Base-by-base conservation (phyloP, 2,888 invertebrate genomes). In the Ichneumon xanthorius region DNA sequence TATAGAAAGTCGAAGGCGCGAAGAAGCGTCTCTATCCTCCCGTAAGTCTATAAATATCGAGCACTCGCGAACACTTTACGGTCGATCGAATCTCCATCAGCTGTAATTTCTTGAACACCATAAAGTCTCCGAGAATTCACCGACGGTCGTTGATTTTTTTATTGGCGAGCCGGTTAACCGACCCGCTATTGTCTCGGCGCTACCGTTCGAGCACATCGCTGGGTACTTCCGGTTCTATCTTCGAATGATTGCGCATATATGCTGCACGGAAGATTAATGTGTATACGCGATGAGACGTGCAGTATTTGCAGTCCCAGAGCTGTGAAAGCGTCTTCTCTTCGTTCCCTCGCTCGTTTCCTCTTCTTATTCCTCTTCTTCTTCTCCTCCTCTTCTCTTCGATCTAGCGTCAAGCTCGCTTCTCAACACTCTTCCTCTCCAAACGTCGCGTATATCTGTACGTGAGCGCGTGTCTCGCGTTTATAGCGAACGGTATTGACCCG, bases 21-120 rank as follows among this genome's bases (percentile, higher is more conserved):
- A 85, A 68, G 80, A 80, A 80, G 82, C 82, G 79, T 85, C 85
- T 79, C 70, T 67, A 33, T 76, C 72, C 70, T 16, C 68, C 22
- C 63, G 40, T 70, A 53, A 61, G 86, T 87, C 89, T 90, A 90
- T 89, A 87, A 90, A 90, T 90, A 90, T 85, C 90, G 86, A 79
- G 85, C 85, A 87, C 88, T 84, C 88, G 85, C 72, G 55, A 83
- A 85, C 85, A 87, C 88, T 88, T 85, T 85, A 84, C 78, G 75
- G 78, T 79, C 86, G 85, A 88, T 88, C 88, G 84, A 76, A 84
- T 85, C 77, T 82, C 55, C 86, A 81, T 86, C 84, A 83, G 84
- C 75, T 80, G 79, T 80, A 58, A 72, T 83, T 85, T 86, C 76
- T 2, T 67, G 16, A 76, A 77, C 79, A 76, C 78, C 75, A 82